Evolutionary conservation across 2,888 invertebrate genomes (phyloP), one percentile per base, ranked within the genome.

Genomic region (Clistopyga incitator): DNA sequence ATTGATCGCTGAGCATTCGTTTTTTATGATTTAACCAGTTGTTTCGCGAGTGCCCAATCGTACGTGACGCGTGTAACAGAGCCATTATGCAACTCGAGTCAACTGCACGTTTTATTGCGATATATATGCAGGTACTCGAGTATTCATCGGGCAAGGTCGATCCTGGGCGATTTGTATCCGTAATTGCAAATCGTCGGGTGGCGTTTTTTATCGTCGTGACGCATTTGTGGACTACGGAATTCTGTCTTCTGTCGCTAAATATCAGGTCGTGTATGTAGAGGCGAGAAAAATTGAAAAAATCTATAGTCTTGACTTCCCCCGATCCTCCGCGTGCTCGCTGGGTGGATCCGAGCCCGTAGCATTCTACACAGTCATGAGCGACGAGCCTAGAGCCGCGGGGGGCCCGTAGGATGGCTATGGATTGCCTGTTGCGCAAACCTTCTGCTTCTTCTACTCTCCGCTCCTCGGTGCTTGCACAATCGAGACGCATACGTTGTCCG

Each of bases 371-470:
- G 61, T 54, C 70, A 74, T 61, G 25, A 59, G 29, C 78, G 34
- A 72, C 18, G 64, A 67, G 52, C 59, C 3, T 47, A 45, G 56
- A 64, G 13, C 70, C 71, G 77, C 71, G 78, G 71, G 65, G 61
- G 77, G 42, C 77, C 59, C n/a, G 70, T 29, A 29, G 79, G 74
- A 70, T 29, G 71, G 54, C 59, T 70, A 64, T 83, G 78, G 71
- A 82, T 78, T 64, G 82, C 56, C 74, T 82, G 61, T 83, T 83
- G 83, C 83, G 83, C 80, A 83, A 80, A 80, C 83, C 80, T 83
- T 80, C 68, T 34, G 75, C 82, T 50, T 78, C 74, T 65, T 75
- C 68, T 72, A 56, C 76, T 59, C 38, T 71, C 71, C 78, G 54
- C 20, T 78, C 64, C 45, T 71, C 59, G 70, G 70, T 61, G 71